Conservation (phyloP, 1,140 invertebrate species). For the Lepidurus couesii region DNA sequence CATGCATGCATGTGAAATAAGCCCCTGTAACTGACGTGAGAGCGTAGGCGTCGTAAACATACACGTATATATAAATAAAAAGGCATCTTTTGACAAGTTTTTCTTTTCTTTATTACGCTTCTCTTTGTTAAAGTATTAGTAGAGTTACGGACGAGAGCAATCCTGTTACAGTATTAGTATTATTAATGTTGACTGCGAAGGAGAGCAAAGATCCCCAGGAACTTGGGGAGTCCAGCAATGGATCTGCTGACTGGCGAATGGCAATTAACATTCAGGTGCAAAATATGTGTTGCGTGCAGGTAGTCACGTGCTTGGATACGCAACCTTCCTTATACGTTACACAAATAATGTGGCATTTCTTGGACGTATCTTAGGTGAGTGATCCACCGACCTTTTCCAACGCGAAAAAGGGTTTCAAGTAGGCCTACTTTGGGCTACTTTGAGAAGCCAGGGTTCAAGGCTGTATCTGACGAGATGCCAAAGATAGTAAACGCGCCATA, state of each 20-base stretch:
- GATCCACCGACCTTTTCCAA: no score
- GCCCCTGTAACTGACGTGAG: neutral
- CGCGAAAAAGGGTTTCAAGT: no score
- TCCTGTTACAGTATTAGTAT: no score
- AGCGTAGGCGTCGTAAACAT: neutral
- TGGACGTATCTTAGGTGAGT: no score
- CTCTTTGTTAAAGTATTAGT: no score
- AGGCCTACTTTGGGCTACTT: no score
- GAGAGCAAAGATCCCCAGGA: neutral
- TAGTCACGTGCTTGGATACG: neutral
- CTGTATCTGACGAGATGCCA: no score
- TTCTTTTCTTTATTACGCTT: neutral
- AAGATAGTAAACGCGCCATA: no score
- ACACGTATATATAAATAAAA: neutral
- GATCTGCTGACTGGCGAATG: neutral
- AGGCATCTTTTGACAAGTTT: neutral
- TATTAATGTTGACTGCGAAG: no score
- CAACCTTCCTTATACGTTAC: neutral
- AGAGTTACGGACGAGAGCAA: no score
- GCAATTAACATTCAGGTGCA: neutral
- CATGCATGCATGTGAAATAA: neutral
- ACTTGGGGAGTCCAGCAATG: neutral
- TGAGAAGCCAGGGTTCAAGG: no score
- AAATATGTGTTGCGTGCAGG: neutral
- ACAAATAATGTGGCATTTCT: neutral